A percentile compares a stretch with the other conserved stretches of the same genome.
These are phyloP conservation scores for Drosophila lacteicornis DNA, from an alignment of 1,140 invertebrate species.

Conservation along the genomic window DNA sequence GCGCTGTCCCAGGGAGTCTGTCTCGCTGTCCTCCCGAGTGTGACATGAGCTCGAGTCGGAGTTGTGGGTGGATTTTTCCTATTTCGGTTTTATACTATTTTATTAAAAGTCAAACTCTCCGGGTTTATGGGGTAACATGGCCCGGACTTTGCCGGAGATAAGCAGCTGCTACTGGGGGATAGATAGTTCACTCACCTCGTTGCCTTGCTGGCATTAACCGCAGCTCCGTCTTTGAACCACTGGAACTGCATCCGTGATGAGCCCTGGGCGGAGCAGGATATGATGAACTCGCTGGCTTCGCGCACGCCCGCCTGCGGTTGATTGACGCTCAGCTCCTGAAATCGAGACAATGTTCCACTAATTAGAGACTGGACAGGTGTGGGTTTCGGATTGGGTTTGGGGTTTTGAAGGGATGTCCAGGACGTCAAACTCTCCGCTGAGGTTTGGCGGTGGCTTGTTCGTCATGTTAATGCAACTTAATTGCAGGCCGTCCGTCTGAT, in stretches of 20 bases:
- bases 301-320: constrained; percentile 88
- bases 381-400: background rate
- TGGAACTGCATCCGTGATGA: constrained; percentile 90
- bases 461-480: constrained; percentile 76
- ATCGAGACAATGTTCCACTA: constrained; percentile 64
- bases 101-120: constrained; percentile 42
- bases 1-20: constrained; percentile 36
- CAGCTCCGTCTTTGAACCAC: constrained; percentile 92
- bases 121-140: constrained; percentile 7
- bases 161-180: constrained; percentile 18
- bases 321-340: constrained; percentile 88
- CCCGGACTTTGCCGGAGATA: constrained; percentile 5
- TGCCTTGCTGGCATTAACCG: constrained; percentile 90
- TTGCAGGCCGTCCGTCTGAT: constrained; percentile 63
- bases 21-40: constrained; percentile 14
- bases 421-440: constrained; percentile 30
- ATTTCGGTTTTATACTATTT: constrained; percentile 48
- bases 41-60: constrained; percentile 29
- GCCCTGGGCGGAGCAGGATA: constrained; percentile 91
- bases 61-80: constrained; percentile 1
- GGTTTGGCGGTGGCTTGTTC: constrained; percentile 67
- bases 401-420: constrained; percentile 13
- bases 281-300: constrained; percentile 90
- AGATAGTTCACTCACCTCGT: constrained; percentile 87
- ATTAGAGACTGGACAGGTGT: constrained; percentile 51